Percentiles rank a stretch among this genome's conserved stretches.
These are phyloP conservation scores for Orgyia antiqua DNA, from an alignment of 2,888 invertebrate genomes.

Conservation along the genomic window DNA sequence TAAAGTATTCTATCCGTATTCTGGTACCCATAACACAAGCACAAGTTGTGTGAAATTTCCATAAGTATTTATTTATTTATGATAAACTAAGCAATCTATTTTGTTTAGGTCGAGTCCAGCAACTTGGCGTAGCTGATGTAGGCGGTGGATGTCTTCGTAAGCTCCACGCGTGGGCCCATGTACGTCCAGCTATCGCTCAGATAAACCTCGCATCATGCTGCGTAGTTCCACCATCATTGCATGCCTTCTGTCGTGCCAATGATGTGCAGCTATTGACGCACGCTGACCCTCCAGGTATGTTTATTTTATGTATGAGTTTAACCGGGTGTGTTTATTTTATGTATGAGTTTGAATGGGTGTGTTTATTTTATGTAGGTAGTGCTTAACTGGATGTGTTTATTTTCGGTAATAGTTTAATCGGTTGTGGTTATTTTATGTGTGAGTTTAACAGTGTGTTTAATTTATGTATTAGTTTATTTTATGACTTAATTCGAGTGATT, in stretches of 20 bases:
- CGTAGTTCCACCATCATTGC: constrained; percentile 93
- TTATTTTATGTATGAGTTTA: neutral
- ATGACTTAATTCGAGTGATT: too few relatives aligned
- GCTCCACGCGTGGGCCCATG: constrained; percentile 85
- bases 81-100: too few relatives aligned
- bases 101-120: constrained; percentile 70
- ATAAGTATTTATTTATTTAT: too few relatives aligned
- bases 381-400: too few relatives aligned
- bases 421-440: neutral
- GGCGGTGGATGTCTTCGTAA: constrained; percentile 87
- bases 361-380: neutral
- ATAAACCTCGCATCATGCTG: constrained; percentile 96
- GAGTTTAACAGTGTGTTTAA: too few relatives aligned
- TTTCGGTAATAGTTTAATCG: neutral
- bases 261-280: constrained; percentile 97
- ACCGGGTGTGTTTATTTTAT: constrained; percentile 78
- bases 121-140: constrained; percentile 93
- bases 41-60: too few relatives aligned
- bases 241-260: constrained; percentile 92
- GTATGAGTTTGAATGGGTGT: constrained; percentile 83
- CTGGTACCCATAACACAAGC: too few relatives aligned
- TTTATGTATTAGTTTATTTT: too few relatives aligned
- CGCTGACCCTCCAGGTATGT: constrained; percentile 92
- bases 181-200: constrained; percentile 93
- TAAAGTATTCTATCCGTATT: too few relatives aligned